Evolutionary conservation across 1,140 invertebrate species (phyloP).

Genomic region (Stenopsyche tienmushanensis): DNA sequence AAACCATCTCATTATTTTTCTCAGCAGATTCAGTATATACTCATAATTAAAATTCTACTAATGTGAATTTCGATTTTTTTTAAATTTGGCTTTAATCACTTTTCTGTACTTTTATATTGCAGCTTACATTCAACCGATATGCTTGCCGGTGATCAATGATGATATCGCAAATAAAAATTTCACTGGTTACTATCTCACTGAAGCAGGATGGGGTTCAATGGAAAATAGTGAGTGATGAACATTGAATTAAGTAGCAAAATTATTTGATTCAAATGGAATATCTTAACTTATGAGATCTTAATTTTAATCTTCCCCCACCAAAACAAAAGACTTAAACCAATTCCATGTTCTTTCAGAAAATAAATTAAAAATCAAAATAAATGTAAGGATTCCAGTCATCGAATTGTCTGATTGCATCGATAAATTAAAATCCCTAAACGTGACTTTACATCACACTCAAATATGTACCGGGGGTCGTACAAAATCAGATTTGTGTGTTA

Average conservation of each 20-base stretch:
- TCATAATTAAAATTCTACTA: too few relatives aligned
- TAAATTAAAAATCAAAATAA: slow-evolving; percentile 56
- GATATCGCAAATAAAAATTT: slow-evolving; percentile 50
- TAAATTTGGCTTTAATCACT: too few relatives aligned
- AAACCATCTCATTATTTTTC: too few relatives aligned
- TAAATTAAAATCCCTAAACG: slow-evolving; percentile 49
- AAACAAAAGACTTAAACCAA: too few relatives aligned
- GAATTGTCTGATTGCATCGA: slow-evolving; percentile 47
- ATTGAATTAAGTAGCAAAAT: too few relatives aligned
- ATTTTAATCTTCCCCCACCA: too few relatives aligned
- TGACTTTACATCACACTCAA: slow-evolving; percentile 51
- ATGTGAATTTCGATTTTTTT: too few relatives aligned
- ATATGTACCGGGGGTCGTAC: slow-evolving; percentile 63
- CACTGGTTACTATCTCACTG: slow-evolving; percentile 60
- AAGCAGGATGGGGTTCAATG: slow-evolving; percentile 83
- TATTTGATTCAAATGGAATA: too few relatives aligned
- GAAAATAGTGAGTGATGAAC: slow-evolving; percentile 56
- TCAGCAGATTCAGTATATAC: too few relatives aligned
- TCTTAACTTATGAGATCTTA: too few relatives aligned
- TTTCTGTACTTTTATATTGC: slow-evolving; percentile 40
- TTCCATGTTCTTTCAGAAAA: slow-evolving; percentile 44
- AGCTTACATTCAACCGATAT: slow-evolving; percentile 77
- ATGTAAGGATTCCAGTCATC: slow-evolving; percentile 55
- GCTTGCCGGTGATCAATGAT: slow-evolving; percentile 63
- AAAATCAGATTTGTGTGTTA: slow-evolving; percentile 67